Evolutionary conservation across 30 jellyfish, hydroid and myxozoan genomes (phyloP).

Genomic region (Chrysaora quinquecirrha): DNA sequence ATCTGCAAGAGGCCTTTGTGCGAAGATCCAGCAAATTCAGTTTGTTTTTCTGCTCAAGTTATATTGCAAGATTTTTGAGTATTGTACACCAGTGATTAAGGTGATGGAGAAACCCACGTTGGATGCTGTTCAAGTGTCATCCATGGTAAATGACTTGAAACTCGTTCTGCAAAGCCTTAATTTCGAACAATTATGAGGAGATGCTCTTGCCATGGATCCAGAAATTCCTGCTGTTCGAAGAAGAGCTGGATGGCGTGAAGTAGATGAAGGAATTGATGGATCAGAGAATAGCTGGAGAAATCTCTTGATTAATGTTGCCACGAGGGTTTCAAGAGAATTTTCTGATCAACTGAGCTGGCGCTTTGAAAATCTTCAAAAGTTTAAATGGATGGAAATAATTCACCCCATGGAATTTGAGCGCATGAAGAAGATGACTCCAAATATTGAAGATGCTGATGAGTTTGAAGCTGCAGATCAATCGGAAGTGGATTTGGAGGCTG

Average conservation of each 20-base stretch:
- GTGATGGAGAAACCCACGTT: slow-evolving; percentile 3
- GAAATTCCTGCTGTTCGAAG: slow-evolving; percentile 4
- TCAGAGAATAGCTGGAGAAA: slow-evolving; percentile 4
- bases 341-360: not conserved
- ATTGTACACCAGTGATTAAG: slow-evolving; percentile 1
- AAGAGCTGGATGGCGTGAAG: slow-evolving; percentile 2
- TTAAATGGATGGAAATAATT: not conserved
- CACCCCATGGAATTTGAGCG: not conserved
- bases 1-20: slow-evolving; percentile 8
- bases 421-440: slow-evolving; percentile 1
- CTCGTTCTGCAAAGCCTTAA: not conserved
- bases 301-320: not conserved
- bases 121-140: slow-evolving; percentile 12
- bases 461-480: not conserved
- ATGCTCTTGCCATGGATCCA: slow-evolving; percentile 3
- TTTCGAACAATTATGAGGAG: not conserved
- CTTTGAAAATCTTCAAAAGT: too few species aligned
- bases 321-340: not conserved
- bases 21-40: slow-evolving; percentile 1
- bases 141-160: slow-evolving; percentile 1
- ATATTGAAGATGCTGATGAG: not conserved
- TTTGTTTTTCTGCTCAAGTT: not conserved
- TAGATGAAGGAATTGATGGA: slow-evolving; percentile 1
- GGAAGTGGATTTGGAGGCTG: not conserved
- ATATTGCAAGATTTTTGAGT: slow-evolving; percentile 2